Base-by-base conservation (phyloP, 2,113 vertebrate species). In the Engraulis encrasicolus region DNA sequence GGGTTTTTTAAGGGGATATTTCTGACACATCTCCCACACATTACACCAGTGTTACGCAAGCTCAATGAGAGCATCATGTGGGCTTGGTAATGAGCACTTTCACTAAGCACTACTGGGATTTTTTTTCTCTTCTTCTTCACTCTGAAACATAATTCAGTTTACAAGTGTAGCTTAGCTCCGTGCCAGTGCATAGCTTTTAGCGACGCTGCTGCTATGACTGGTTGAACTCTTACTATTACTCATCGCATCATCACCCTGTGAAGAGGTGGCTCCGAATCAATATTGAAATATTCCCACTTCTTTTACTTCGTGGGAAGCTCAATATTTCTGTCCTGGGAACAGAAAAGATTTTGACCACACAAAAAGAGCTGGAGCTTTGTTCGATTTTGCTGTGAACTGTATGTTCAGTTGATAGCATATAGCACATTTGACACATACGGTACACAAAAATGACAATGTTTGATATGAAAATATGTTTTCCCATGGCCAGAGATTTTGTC, bases 21-120 rank as follows among this genome's bases (percentile, higher is more conserved):
- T 83, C 20, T 80, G 82, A 84, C 82, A 78, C 82, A 82, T 91
- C 91, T 83, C 92, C 92, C 92, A 93, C 92, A 85, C 74, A 61
- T 19, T 38, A 40, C 31, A 66, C 81, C 74, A 45, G 85, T 85
- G 79, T 92, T 91, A 92, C 17, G 86, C 85, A 92, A 92, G 87
- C 50, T 40, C 81, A 88, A 87, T 71, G 37, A 90, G 90, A 91
- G 83, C 87, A 79, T 82, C 54, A 84, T 66, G 84, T 84, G 79
- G 45, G 84, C 81, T 86, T 78, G 80, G 34, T 37, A 77, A 45
- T 66, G 36, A 84, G 84, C 37, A 38, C 52, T 80, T 61, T 31
- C 11, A 85, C 78, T 88, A 58, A 27, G 87, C 84, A 61, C 9
- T 49, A 20, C 80, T 17, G 38, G 34, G 34, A n/a, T 84, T 83